phyloP scores from a whole-genome alignment of 2,888 invertebrate species.

The Sphecodes monilicornis region DNA sequence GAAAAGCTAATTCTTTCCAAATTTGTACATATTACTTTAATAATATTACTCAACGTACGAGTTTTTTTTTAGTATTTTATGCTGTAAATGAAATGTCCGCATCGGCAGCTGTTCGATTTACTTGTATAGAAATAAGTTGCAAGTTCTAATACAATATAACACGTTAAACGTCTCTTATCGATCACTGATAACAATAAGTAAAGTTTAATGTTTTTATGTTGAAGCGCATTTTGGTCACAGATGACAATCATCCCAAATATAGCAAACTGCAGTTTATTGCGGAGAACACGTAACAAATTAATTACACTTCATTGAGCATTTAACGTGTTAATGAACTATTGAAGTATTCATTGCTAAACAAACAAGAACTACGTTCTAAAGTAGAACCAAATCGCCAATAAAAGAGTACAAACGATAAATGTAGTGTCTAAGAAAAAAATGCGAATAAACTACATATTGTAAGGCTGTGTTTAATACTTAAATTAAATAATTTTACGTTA shows the following conservation, averaged over 20 bases:
- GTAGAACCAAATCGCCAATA: not conserved
- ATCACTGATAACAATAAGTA: not conserved
- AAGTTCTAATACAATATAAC: slow-evolving; percentile 4
- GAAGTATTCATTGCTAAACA: not conserved
- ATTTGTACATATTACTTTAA: too few relatives aligned
- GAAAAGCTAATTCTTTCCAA: not conserved
- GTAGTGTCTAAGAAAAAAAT: slow-evolving; percentile 5
- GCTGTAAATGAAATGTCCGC: slow-evolving; percentile 15
- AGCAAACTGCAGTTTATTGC: not conserved
- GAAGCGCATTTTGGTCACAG: not conserved
- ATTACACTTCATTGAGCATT: not conserved
- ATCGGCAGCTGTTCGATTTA: slow-evolving; percentile 32
- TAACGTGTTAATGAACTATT: not conserved
- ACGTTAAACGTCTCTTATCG: not conserved
- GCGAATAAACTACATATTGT: slow-evolving; percentile 62
- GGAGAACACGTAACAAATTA: not conserved
- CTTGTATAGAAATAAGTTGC: slow-evolving; percentile 16
- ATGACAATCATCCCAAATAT: not conserved
- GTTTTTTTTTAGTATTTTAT: not conserved
- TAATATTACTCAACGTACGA: not conserved
- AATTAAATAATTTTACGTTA: slow-evolving; percentile 19
- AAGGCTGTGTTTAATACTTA: slow-evolving; percentile 72
- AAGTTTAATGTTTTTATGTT: not conserved
- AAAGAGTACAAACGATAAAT: slow-evolving; percentile 9
- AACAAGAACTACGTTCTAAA: not conserved